phyloP scores from a whole-genome alignment of 2,888 invertebrate species.

The Metellina segmentata region DNA sequence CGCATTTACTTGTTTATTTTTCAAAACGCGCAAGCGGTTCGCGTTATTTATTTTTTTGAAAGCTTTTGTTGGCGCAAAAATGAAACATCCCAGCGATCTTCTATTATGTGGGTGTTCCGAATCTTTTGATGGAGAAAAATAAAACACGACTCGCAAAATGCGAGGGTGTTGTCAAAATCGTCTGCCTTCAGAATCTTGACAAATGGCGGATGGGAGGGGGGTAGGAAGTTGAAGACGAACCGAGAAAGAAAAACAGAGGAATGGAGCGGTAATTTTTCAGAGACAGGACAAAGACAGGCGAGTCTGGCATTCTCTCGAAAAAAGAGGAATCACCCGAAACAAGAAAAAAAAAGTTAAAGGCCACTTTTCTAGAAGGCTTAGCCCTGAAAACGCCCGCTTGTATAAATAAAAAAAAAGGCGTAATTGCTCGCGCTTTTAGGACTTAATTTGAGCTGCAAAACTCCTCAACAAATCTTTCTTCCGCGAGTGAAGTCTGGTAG shows the following conservation, averaged over 20 bases:
- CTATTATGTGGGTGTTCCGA: conserved; percentile 72
- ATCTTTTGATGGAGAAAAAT: conserved; percentile 41
- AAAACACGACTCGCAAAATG: conserved; percentile 49
- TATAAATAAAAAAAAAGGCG: conserved; percentile 18
- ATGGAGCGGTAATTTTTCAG: conserved; percentile 43
- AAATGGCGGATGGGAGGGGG: conserved; percentile 47
- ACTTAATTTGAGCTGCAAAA: conserved; percentile 7
- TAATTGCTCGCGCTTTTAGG: conserved; percentile 54
- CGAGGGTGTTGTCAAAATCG: conserved; percentile 73
- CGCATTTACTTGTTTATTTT: neutral
- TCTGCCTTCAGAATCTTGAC: conserved; percentile 64
- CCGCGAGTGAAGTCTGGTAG: too few relatives aligned
- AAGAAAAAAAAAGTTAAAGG: conserved; percentile 44
- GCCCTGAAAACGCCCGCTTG: conserved; percentile 59
- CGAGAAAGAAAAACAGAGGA: conserved; percentile 12
- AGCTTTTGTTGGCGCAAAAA: conserved; percentile 43
- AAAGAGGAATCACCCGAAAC: conserved; percentile 39
- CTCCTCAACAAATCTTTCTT: too few relatives aligned
- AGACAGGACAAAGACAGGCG: conserved; percentile 72
- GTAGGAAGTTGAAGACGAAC: neutral
- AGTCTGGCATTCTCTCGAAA: conserved; percentile 33
- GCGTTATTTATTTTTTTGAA: conserved; percentile 3
- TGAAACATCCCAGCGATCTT: conserved; percentile 67
- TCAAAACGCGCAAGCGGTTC: too few relatives aligned
- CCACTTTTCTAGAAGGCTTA: conserved; percentile 31